These are phyloP conservation scores for Steinernema scapterisci DNA, from an alignment of 2,888 invertebrate species.

Conservation along the genomic window DNA sequence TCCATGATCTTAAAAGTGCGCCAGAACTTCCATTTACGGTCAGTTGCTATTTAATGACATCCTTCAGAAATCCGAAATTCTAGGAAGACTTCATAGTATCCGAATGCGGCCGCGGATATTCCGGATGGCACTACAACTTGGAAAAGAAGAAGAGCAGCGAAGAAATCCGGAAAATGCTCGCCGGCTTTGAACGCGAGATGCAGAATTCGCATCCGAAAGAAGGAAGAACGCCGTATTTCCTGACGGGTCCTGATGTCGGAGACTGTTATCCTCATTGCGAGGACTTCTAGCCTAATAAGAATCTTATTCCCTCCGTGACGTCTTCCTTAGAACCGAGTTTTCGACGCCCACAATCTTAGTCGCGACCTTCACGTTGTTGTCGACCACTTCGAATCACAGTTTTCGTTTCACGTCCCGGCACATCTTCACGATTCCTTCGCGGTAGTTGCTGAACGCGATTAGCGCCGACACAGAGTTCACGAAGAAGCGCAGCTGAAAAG, in stretches of 20 bases:
- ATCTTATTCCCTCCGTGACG: too few species aligned
- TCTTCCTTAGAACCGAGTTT: too few species aligned
- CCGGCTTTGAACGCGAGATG: constrained; percentile 41
- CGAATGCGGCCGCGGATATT: constrained; percentile 8
- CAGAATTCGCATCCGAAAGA: constrained; percentile 8
- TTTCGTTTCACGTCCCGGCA: neutral
- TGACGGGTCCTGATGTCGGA: constrained; percentile 51
- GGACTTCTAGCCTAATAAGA: too few species aligned
- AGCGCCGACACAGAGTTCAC: constrained; percentile 7
- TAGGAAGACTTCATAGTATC: constrained; percentile 7
- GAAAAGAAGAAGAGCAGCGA: neutral
- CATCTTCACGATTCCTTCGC: constrained; percentile 9
- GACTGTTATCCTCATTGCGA: constrained; percentile 57
- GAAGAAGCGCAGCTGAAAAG: constrained; percentile 4
- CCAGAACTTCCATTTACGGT: neutral
- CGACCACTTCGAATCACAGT: too few species aligned
- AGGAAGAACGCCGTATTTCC: constrained; percentile 47
- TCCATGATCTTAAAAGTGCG: constrained; percentile 40
- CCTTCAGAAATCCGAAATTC: neutral
- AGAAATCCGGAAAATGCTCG: constrained; percentile 25
- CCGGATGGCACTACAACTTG: constrained; percentile 30
- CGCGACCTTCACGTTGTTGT: too few species aligned
- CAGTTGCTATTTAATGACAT: neutral
- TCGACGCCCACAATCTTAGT: too few species aligned
- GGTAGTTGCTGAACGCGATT: constrained; percentile 8